Evolutionary conservation across 2,888 invertebrate genomes (phyloP).

Genomic region (Crocallis elinguaria): DNA sequence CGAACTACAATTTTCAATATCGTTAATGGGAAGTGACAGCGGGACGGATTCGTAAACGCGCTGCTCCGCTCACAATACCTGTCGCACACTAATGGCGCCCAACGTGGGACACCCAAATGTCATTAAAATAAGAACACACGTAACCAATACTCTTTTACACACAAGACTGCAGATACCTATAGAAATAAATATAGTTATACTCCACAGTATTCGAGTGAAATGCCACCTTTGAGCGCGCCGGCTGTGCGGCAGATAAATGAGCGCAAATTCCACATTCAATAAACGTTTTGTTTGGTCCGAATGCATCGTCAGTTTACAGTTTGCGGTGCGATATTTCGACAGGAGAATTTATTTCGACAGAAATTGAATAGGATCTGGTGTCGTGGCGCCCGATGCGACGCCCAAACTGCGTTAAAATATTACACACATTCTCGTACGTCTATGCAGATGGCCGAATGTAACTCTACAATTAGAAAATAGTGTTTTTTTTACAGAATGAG

Average conservation of each 20-base stretch:
- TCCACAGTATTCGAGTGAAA: conserved; percentile 26
- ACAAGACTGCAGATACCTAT: neutral
- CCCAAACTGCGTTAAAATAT: conserved; percentile 30
- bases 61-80: conserved; percentile 21
- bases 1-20: conserved; percentile 19
- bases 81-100: conserved; percentile 47
- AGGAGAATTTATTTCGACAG: conserved; percentile 56
- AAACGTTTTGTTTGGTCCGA: conserved; percentile 41
- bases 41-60: conserved; percentile 21
- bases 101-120: conserved; percentile 37
- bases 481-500: conserved; percentile 1
- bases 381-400: conserved; percentile 18
- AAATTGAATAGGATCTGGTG: conserved; percentile 53
- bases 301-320: conserved; percentile 44
- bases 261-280: conserved; percentile 37
- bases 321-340: conserved; percentile 54
- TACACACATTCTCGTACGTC: conserved; percentile 9
- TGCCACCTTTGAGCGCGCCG: conserved; percentile 40
- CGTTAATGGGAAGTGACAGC: conserved; percentile 20
- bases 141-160: conserved; percentile 20
- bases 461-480: conserved; percentile 26
- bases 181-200: too few relatives aligned
- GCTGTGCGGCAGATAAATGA: conserved; percentile 37
- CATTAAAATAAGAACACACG: conserved; percentile 22
- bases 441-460: conserved; percentile 23